phyloP scores from a whole-genome alignment of 2,888 invertebrate species.

The Sinelater perroti region DNA sequence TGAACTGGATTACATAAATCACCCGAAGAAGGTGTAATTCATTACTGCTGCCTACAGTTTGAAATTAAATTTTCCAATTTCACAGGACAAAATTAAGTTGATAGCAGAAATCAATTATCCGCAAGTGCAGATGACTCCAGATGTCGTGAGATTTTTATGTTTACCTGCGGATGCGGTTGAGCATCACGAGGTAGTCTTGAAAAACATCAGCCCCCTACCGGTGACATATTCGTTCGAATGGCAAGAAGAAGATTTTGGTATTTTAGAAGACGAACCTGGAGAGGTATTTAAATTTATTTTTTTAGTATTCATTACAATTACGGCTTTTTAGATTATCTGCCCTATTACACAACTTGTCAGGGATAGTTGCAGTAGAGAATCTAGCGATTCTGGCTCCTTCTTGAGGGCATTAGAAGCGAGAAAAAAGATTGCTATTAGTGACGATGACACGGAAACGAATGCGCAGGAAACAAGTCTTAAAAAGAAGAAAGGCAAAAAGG shows the following conservation, averaged over 20 bases:
- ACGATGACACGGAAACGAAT: neutral
- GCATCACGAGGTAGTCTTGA: slow-evolving; percentile 61
- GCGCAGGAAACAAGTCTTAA: no score
- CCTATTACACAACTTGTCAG: neutral
- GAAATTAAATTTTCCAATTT: slow-evolving; percentile 40
- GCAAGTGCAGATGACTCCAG: slow-evolving; percentile 67
- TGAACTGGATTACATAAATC: slow-evolving; percentile 56
- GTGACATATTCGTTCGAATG: slow-evolving; percentile 58
- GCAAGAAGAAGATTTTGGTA: slow-evolving; percentile 34
- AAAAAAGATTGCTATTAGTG: neutral
- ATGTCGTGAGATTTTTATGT: slow-evolving; percentile 69
- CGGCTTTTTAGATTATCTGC: neutral
- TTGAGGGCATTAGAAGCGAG: slow-evolving; percentile 8
- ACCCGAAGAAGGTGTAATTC: slow-evolving; percentile 58
- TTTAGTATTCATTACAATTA: neutral
- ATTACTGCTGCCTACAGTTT: neutral
- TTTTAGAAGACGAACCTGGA: neutral
- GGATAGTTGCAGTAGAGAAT: slow-evolving; percentile 13
- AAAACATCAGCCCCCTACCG: slow-evolving; percentile 65
- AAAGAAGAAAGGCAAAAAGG: no score
- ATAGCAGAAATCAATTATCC: slow-evolving; percentile 74
- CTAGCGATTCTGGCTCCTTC: slow-evolving; percentile 16
- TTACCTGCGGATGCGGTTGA: slow-evolving; percentile 62
- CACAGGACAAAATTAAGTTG: slow-evolving; percentile 72
- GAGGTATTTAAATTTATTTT: slow-evolving; percentile 1